These are phyloP conservation scores for Melanophora roralis DNA, from an alignment of 2,888 invertebrate genomes.

Conservation along the genomic window DNA sequence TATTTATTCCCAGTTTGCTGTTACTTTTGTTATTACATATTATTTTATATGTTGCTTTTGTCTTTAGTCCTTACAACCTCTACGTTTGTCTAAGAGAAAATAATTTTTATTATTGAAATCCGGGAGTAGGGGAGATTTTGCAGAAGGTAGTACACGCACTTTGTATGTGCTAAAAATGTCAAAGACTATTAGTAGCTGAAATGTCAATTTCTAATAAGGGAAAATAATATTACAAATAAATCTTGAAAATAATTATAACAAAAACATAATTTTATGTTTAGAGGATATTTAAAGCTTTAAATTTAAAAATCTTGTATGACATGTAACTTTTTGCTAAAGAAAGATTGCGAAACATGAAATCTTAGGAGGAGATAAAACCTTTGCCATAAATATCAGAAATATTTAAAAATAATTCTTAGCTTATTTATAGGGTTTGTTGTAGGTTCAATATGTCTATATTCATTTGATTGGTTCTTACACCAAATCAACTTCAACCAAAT, in stretches of 20 bases:
- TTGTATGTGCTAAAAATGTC: neutral
- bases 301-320: too few relatives aligned
- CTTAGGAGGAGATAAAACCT: too few relatives aligned
- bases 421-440: too few relatives aligned
- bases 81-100: constrained; percentile 48
- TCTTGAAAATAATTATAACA: too few relatives aligned
- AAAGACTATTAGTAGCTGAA: neutral
- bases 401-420: too few relatives aligned
- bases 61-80: neutral
- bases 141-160: constrained; percentile 6
- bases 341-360: too few relatives aligned
- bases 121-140: neutral
- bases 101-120: constrained; percentile 48
- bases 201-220: neutral
- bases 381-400: too few relatives aligned
- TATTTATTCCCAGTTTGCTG: constrained; percentile 1
- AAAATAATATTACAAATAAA: neutral
- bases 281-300: neutral
- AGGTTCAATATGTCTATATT: too few relatives aligned
- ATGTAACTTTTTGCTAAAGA: too few relatives aligned
- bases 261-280: too few relatives aligned
- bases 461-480: too few relatives aligned
- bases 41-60: constrained; percentile 6
- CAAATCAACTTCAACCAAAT: too few relatives aligned
- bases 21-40: neutral